phyloP scores from a whole-genome alignment of 2,113 vertebrate species.

The Columba livia region DNA sequence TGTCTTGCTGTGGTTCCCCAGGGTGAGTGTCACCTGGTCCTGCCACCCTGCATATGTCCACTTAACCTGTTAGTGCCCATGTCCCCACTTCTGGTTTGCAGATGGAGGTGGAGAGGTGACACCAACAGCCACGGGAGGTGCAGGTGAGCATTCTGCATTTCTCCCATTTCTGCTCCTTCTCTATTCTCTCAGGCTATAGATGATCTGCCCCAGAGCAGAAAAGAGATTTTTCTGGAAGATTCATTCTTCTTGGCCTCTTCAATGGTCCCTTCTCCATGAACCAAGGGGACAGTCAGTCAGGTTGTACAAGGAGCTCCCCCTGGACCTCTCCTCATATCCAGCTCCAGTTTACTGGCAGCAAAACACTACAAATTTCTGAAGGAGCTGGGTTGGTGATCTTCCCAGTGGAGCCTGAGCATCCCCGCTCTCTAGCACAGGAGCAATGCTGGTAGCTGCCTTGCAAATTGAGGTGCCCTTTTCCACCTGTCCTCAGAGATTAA shows the following conservation, averaged over 20 bases:
- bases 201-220: background rate
- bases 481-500: background rate
- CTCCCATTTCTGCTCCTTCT: background rate
- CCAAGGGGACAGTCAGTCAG: background rate
- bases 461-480: background rate
- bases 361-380: background rate
- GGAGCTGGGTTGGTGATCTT: background rate
- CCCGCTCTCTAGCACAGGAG: background rate
- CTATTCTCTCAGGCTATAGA: background rate
- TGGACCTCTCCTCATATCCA: background rate
- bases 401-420: accelerated
- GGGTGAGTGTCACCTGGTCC: background rate
- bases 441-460: background rate
- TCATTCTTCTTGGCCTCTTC: background rate
- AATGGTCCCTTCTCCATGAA: background rate
- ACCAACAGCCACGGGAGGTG: background rate
- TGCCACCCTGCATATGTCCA: background rate
- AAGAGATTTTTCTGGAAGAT: background rate
- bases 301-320: background rate
- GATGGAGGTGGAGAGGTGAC: background rate
- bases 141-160: background rate
- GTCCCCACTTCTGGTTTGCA: background rate
- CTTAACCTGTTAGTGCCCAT: background rate
- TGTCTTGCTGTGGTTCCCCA: background rate
- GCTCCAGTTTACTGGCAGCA: background rate